Evolutionary conservation across 2,797 vertebrate species (phyloP).

Genomic region (Iguana delicatissima): DNA sequence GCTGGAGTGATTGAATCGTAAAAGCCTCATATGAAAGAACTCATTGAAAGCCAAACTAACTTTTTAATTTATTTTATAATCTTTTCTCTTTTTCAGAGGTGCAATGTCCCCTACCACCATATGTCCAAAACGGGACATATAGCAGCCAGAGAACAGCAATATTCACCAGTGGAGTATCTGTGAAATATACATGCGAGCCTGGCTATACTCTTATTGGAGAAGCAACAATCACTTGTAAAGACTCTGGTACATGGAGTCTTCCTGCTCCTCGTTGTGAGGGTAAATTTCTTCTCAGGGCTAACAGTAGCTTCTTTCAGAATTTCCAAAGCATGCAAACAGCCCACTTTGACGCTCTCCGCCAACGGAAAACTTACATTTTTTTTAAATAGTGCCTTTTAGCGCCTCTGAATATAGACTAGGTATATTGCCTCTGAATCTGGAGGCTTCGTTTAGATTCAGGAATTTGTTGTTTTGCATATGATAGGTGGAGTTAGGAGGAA

Average conservation of each 20-base stretch:
- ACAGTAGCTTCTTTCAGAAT: not conserved
- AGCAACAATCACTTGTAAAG: slow-evolving; percentile 57
- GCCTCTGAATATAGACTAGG: no score
- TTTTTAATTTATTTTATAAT: not conserved
- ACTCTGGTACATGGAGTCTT: slow-evolving; percentile 71
- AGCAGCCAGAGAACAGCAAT: not conserved
- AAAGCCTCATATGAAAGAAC: no score
- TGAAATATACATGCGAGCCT: slow-evolving; percentile 74
- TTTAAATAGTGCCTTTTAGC: no score
- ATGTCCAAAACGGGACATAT: slow-evolving; percentile 10
- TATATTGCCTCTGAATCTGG: not conserved
- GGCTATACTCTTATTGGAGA: slow-evolving; percentile 72
- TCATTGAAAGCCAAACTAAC: not conserved
- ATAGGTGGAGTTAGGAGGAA: not conserved
- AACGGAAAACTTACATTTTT: no score
- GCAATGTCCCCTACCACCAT: not conserved
- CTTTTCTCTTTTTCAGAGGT: not conserved
- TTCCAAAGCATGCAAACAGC: not conserved
- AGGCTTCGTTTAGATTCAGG: no score
- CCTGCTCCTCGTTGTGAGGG: slow-evolving; percentile 20
- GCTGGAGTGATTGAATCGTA: no score
- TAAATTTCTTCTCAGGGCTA: not conserved
- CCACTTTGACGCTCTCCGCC: no score
- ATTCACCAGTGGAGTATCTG: slow-evolving; percentile 48
- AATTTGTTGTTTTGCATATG: not conserved